These are phyloP conservation scores for Alentia gelatinosa DNA, from an alignment of 2,888 invertebrate genomes.

Conservation along the genomic window DNA sequence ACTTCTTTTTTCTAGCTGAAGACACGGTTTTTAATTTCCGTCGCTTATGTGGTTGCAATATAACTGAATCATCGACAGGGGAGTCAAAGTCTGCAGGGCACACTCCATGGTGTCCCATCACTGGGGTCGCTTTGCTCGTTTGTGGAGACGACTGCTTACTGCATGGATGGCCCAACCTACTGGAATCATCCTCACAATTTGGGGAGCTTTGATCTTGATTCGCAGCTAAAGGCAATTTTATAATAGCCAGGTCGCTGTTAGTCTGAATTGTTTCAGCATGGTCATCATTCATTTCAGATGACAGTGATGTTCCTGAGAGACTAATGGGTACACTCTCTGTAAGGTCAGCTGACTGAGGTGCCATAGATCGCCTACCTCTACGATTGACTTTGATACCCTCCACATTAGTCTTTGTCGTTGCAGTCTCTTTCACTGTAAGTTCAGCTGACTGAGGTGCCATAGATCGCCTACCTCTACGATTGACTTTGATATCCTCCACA, in stretches of 20 bases:
- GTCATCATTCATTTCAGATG: too few species aligned
- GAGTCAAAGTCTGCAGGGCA: conserved; percentile 46
- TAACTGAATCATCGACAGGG: conserved; percentile 36
- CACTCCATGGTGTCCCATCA: not conserved
- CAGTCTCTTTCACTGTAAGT: not conserved
- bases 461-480: not conserved
- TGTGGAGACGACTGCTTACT: too few species aligned
- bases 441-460: not conserved
- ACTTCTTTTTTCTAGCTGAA: not conserved
- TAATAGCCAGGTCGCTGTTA: too few species aligned
- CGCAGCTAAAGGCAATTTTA: too few species aligned
- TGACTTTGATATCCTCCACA: not conserved
- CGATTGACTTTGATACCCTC: not conserved
- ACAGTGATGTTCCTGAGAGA: too few species aligned
- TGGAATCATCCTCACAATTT: too few species aligned
- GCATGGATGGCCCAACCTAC: too few species aligned
- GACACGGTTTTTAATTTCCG: not conserved
- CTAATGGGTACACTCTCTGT: not conserved
- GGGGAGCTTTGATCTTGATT: too few species aligned
- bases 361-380: not conserved
- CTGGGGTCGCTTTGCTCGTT: not conserved
- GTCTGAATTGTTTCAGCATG: too few species aligned
- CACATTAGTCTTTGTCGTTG: not conserved
- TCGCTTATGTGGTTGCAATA: not conserved
- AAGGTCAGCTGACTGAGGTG: not conserved